Conservation (phyloP, 2,797 vertebrate species). For the Synanceia verrucosa region DNA sequence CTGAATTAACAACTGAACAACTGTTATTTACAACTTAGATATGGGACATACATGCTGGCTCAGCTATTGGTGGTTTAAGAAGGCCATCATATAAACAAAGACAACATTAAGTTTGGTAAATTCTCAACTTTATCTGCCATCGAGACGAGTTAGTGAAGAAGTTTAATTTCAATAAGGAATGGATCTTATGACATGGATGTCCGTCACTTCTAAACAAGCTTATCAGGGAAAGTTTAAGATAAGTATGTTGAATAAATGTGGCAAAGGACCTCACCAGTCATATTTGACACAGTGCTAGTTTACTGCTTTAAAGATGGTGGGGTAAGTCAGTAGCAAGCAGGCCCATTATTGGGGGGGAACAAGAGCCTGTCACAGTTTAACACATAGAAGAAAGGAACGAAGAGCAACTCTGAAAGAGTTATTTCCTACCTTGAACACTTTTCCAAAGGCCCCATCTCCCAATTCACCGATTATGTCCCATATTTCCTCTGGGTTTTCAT, state of each 20-base stretch:
- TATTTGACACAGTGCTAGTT: neutral
- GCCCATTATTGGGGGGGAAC: too few relatives aligned
- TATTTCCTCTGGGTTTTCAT: conserved; percentile 93
- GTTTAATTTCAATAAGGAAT: neutral
- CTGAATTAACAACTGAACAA: too few relatives aligned
- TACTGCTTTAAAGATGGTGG: conserved; percentile 5
- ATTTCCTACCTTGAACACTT: conserved; percentile 94
- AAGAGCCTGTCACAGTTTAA: neutral
- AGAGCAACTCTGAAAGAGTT: neutral
- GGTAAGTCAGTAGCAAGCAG: conserved; percentile 27
- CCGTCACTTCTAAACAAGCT: neutral
- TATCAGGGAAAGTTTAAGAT: neutral
- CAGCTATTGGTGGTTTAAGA: too few relatives aligned
- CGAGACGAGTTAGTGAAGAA: neutral
- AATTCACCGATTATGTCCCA: conserved; percentile 97
- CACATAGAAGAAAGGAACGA: neutral
- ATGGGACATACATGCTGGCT: too few relatives aligned
- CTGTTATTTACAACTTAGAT: too few relatives aligned
- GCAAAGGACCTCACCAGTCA: neutral
- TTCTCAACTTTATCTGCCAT: neutral
- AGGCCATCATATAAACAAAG: too few relatives aligned
- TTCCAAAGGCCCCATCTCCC: conserved; percentile 97
- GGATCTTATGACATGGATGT: neutral
- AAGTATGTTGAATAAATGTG: neutral
- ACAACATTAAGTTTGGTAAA: too few relatives aligned